Evolutionary conservation across 2,888 invertebrate genomes (phyloP).

Genomic region (Conchocele bisecta): DNA sequence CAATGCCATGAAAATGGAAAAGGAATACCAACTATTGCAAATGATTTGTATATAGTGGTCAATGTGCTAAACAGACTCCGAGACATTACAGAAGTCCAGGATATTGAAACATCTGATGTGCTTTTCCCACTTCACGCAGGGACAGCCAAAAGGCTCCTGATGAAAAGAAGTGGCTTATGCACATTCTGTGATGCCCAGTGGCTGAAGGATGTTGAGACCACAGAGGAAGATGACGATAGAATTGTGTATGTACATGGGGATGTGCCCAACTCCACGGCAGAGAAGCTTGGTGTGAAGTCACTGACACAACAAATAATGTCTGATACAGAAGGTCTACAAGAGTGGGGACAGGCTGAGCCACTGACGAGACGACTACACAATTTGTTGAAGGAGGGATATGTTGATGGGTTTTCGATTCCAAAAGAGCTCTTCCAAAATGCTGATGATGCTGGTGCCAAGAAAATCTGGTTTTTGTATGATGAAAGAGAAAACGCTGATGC

Average conservation of each 20-base stretch:
- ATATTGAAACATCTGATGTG: too few relatives aligned
- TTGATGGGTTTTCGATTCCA: slow-evolving; percentile 74
- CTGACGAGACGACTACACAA: slow-evolving; percentile 69
- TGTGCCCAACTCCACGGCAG: slow-evolving; percentile 65
- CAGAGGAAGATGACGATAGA: slow-evolving; percentile 49
- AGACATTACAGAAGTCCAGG: too few relatives aligned
- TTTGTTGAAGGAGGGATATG: slow-evolving; percentile 71
- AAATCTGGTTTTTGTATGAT: slow-evolving; percentile 72
- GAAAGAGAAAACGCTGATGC: slow-evolving; percentile 70
- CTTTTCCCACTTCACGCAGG: slow-evolving; percentile 33
- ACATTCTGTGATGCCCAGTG: slow-evolving; percentile 23
- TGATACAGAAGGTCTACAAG: slow-evolving; percentile 58
- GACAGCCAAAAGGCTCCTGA: slow-evolving; percentile 5
- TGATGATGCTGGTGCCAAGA: slow-evolving; percentile 74
- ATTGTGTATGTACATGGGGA: slow-evolving; percentile 65
- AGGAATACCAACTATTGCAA: too few relatives aligned
- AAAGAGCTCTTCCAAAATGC: slow-evolving; percentile 79
- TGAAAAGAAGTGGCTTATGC: slow-evolving; percentile 25
- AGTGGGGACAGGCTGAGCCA: slow-evolving; percentile 75
- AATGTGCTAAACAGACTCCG: neutral
- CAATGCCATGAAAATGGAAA: too few relatives aligned
- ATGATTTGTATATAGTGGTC: neutral
- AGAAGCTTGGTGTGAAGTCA: slow-evolving; percentile 68
- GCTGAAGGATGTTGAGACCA: slow-evolving; percentile 24
- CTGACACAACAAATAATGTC: slow-evolving; percentile 65